These are phyloP conservation scores for Donacobius atricapilla DNA, from an alignment of 2,113 vertebrate genomes.

Conservation along the genomic window DNA sequence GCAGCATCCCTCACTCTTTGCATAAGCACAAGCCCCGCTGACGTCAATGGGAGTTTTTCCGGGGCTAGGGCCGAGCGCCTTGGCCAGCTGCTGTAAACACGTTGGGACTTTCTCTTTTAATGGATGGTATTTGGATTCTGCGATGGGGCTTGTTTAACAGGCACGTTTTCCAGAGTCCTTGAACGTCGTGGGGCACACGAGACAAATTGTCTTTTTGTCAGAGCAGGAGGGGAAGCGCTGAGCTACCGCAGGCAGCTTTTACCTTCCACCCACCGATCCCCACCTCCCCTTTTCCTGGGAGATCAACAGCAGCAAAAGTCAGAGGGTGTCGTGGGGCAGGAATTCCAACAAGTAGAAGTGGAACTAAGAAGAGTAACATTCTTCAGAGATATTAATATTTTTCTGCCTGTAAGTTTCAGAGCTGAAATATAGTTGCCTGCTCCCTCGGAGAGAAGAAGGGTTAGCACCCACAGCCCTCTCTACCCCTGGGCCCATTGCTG, in stretches of 20 bases:
- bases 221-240: conserved; percentile 22
- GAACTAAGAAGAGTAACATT: not conserved
- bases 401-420: not conserved
- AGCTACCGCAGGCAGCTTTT: conserved; percentile 27
- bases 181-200: conserved; percentile 50
- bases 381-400: not conserved
- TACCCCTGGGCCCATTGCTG: not conserved
- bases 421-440: not conserved
- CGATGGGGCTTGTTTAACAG: conserved; percentile 61
- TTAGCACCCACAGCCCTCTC: not conserved
- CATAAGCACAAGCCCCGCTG: not conserved
- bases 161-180: conserved; percentile 60
- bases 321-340: not conserved
- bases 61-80: not conserved
- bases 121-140: conserved; percentile 69
- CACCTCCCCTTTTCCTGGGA: not conserved
- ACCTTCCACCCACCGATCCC: not conserved
- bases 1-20: not conserved
- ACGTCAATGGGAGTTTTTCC: conserved; percentile 44
- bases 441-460: not conserved
- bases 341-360: not conserved
- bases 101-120: conserved; percentile 63
- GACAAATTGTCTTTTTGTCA: conserved; percentile 67
- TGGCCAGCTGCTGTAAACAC: conserved; percentile 70
- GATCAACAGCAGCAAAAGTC: not conserved